phyloP scores from a whole-genome alignment of 2,113 vertebrate species.

The Coracopsis vasa region DNA sequence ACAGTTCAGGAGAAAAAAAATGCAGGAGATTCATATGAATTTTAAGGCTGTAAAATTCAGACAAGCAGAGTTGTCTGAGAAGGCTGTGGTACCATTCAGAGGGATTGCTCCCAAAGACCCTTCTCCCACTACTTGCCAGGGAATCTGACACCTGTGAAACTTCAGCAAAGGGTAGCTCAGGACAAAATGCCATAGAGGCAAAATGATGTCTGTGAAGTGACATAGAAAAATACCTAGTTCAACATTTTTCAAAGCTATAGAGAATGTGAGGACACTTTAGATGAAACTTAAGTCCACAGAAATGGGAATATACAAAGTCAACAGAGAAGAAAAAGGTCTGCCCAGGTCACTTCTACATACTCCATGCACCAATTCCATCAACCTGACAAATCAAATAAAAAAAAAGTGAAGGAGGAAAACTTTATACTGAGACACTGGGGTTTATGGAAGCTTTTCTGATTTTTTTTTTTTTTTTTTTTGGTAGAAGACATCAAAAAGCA shows the following conservation, averaged over 20 bases:
- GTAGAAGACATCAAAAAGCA: background rate
- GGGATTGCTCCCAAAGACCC: background rate
- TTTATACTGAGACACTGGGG: background rate
- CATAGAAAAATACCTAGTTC: background rate
- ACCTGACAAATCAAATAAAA: background rate
- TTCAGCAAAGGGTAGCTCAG: background rate
- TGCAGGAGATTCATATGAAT: background rate
- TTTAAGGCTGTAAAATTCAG: constrained; percentile 9
- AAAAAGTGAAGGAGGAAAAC: background rate
- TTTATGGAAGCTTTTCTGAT: background rate
- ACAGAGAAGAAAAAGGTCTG: background rate
- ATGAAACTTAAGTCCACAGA: background rate
- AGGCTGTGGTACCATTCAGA: background rate
- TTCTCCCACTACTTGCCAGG: background rate
- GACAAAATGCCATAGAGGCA: background rate
- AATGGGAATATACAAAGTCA: background rate
- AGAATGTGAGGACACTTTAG: background rate
- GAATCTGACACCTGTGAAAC: background rate
- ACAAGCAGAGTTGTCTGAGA: background rate
- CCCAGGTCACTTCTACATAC: background rate
- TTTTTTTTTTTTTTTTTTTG: background rate
- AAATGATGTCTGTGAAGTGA: background rate
- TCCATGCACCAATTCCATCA: background rate
- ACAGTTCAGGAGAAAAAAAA: background rate
- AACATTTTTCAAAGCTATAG: background rate